Base-by-base conservation (phyloP, 2,888 invertebrate genomes). In the Xestia xanthographa region DNA sequence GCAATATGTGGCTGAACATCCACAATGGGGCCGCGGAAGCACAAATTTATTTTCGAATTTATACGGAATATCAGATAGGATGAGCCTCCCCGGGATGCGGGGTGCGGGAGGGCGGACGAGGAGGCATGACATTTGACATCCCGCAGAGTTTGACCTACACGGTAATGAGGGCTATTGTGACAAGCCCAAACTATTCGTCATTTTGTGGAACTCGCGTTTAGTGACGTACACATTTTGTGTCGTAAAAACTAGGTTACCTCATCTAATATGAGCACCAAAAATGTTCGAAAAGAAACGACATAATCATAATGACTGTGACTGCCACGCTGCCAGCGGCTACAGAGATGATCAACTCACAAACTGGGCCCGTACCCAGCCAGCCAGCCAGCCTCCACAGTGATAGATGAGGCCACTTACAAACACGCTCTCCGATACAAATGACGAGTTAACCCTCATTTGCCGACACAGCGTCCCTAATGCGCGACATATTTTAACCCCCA, bases 391-490 rank as follows among this genome's bases (percentile, higher is more conserved):
- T 22, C 12, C 70, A 43, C 53, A 45, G 14, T 63, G 83, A 77
- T 22, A 26, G 22, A 82, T 77, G 83, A 82, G 45, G 14, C 45
- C 77, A 77, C 83, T 77, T 41, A 56, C 34, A 22, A 77, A 56
- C 77, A 82, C 53, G 82, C 66, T 38, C 69, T 22, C 66, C 26
- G 58, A 62, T 75, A 58, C 75, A 63, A 75, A 82, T 70, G 43
- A 63, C 70, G 41, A 67, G 60, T 70, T 63, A 67, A 81, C 85
- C 85, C 73, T 84, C 85, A 67, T 82, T 63, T 41, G 43, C 29
- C 50, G 22, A 63, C 53, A 63, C 53, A 41, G n/a, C 53, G 41
- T 77, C 22, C 22, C 20, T 77, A 63, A 82, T n/a, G 45, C 17
- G 41, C 53, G 20, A 76, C 82, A 14, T 82, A 41, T 75, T 53